Percentiles rank a stretch among this genome's conserved stretches.
These are phyloP conservation scores for Oceanites oceanicus DNA, from an alignment of 2,113 vertebrate species.

Conservation along the genomic window DNA sequence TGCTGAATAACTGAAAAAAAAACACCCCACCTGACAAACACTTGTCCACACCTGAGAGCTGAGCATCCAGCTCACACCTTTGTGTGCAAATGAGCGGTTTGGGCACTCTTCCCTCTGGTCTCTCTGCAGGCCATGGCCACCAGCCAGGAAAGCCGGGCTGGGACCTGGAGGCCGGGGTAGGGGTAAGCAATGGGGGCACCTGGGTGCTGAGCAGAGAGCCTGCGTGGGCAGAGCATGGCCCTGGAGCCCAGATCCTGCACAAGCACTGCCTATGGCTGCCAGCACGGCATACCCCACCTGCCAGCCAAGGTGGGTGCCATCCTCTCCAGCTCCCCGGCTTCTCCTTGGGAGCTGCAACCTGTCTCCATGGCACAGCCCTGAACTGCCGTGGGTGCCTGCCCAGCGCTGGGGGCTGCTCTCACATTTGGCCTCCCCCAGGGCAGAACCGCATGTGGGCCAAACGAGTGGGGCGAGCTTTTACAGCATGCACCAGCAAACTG, in stretches of 20 bases:
- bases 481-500: fast-evolving
- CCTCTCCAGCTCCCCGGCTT: background rate
- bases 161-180: background rate
- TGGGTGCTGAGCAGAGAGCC: background rate
- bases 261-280: background rate
- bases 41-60: background rate
- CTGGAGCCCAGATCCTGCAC: background rate
- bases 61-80: background rate
- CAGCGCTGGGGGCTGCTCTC: background rate
- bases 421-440: background rate
- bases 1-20: background rate
- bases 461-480: background rate
- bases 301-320: background rate
- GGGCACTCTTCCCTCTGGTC: background rate
- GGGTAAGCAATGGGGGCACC: background rate
- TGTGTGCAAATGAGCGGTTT: background rate
- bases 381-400: background rate
- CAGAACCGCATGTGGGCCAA: background rate
- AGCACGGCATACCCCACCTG: fast-evolving
- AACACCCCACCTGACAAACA: fast-evolving
- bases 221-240: background rate
- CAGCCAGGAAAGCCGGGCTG: background rate
- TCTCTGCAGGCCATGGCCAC: background rate
- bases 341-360: background rate
- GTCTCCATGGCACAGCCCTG: fast-evolving